These are phyloP conservation scores for Polyergus mexicanus DNA, from an alignment of 1,140 invertebrate genomes.

Conservation along the genomic window DNA sequence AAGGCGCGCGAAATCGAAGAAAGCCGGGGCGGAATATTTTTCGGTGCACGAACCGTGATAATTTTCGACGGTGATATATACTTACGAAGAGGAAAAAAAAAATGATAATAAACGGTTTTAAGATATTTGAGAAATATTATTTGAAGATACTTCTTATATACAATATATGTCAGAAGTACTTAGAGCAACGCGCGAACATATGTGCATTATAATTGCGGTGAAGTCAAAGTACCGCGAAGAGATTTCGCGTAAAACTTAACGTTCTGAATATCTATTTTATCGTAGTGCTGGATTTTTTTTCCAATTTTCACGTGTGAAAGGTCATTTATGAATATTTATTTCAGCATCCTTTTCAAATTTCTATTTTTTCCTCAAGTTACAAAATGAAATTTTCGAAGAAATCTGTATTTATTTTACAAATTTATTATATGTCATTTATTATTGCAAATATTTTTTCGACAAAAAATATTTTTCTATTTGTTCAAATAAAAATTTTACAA, in stretches of 20 bases:
- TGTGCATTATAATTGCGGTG: background rate
- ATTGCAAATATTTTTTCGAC: no score
- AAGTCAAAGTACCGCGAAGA: background rate
- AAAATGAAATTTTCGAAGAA: no score
- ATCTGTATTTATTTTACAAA: no score
- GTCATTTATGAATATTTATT: background rate
- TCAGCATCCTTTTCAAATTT: no score
- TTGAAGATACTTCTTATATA: background rate
- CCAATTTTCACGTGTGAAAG: no score
- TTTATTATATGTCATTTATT: no score
- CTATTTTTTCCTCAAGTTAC: no score
- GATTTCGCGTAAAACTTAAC: background rate
- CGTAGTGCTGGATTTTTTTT: background rate
- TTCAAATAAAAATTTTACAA: no score
- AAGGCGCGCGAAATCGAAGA: constrained; percentile 48
- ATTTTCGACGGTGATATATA: background rate
- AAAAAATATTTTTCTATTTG: no score
- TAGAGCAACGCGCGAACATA: background rate
- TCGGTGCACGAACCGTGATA: constrained; percentile 47
- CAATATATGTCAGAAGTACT: background rate
- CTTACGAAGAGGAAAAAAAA: background rate
- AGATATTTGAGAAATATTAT: background rate
- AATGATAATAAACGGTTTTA: background rate
- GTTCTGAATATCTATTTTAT: background rate
- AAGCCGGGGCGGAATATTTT: constrained; percentile 41